Evolutionary conservation across 1,140 invertebrate species (phyloP).

Genomic region (Heliconius hewitsoni): DNA sequence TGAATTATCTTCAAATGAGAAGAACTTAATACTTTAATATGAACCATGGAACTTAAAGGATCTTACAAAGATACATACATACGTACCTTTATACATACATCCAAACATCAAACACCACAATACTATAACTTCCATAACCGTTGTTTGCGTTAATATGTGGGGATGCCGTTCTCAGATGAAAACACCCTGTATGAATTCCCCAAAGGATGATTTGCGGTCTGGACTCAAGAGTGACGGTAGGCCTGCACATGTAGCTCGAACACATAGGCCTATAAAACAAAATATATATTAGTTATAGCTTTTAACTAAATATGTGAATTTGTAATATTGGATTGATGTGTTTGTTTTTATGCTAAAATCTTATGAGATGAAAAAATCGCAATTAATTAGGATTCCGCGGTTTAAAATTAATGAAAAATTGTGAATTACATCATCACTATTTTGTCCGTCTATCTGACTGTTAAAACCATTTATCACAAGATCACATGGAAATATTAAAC

Average conservation of each 20-base stretch:
- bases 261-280: not conserved
- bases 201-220: conserved; percentile 57
- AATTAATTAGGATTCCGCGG: too few relatives aligned
- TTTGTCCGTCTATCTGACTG: too few relatives aligned
- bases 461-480: too few relatives aligned
- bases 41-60: not conserved
- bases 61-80: not conserved
- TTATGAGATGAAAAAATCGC: not conserved
- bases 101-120: conserved; percentile 8
- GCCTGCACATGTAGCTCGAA: conserved; percentile 51
- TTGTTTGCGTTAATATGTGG: conserved; percentile 38
- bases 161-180: conserved; percentile 38
- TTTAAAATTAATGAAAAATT: too few relatives aligned
- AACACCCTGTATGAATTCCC: conserved; percentile 39
- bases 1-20: not conserved
- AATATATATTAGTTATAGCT: not conserved
- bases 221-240: conserved; percentile 48
- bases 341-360: not conserved
- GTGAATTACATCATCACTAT: too few relatives aligned
- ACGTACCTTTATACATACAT: not conserved
- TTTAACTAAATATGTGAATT: too few relatives aligned
- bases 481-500: too few relatives aligned
- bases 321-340: too few relatives aligned
- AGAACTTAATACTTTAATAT: not conserved
- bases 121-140: conserved; percentile 16